These are phyloP conservation scores for Chrysochloris asiatica DNA, from an alignment of 2,113 vertebrate genomes.

Conservation along the genomic window DNA sequence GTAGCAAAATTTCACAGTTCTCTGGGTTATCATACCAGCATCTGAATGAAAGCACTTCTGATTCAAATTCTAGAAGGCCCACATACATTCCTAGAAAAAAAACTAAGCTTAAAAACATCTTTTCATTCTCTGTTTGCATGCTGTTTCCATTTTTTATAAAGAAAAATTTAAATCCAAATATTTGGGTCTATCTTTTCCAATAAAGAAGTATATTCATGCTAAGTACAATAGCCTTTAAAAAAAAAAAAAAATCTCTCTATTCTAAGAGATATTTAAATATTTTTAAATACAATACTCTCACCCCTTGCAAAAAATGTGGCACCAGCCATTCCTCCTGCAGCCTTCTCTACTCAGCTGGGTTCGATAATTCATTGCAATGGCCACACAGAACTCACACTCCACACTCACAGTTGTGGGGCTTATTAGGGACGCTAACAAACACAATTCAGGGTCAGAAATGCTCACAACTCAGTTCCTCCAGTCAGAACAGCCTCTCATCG, in stretches of 20 bases:
- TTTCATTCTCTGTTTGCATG: slow-evolving; percentile 8
- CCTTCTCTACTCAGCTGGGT: too few relatives aligned
- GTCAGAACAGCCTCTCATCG: too few relatives aligned
- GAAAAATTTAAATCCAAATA: slow-evolving; percentile 12
- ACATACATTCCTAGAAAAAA: background rate
- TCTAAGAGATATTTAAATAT: slow-evolving; percentile 18
- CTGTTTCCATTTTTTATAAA: background rate
- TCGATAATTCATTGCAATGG: too few relatives aligned
- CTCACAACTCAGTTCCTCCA: too few relatives aligned
- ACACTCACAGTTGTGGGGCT: too few relatives aligned
- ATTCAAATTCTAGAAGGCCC: slow-evolving; percentile 17
- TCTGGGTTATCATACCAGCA: background rate
- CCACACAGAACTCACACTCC: too few relatives aligned
- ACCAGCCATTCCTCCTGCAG: too few relatives aligned
- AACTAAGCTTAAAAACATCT: background rate
- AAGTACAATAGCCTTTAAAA: background rate
- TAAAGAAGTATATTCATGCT: slow-evolving; percentile 15
- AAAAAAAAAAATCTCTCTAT: background rate
- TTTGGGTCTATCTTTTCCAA: background rate
- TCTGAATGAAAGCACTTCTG: slow-evolving; percentile 12
- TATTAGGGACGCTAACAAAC: too few relatives aligned
- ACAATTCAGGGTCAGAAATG: too few relatives aligned
- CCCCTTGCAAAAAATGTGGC: too few relatives aligned
- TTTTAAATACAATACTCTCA: slow-evolving; percentile 10
- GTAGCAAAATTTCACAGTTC: slow-evolving; percentile 12